Base-by-base conservation (phyloP, 2,113 vertebrate species). In the Onychostruthus taczanowskii region DNA sequence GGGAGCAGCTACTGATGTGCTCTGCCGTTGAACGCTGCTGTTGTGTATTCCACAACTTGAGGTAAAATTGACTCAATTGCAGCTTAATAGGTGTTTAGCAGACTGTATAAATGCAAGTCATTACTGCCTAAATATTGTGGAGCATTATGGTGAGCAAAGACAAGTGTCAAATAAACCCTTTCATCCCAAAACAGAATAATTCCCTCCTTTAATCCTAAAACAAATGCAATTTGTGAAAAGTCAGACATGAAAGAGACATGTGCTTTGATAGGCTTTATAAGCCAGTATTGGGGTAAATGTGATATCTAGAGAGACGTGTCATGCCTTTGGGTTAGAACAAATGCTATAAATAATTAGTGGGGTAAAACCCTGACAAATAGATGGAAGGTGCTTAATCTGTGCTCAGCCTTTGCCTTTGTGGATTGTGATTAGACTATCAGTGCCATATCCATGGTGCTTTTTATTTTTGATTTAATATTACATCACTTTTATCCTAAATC, bases 111-210 rank as follows among this genome's bases (percentile, higher is more conserved):
- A 89, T 91, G 67, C 55, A 72, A 87, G 56, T 92, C 66, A 91
- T 91, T 92, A 53, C 80, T 84, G 77, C 55, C 50, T 88, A 37
- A 87, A 89, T 68, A 55, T 59, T 89, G 53, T 58, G 33, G 46
- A 89, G 67, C 10, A 5, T 53, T 67, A 83, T 74, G 63, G 63
- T 55, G 44, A 91, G 56, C 6, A 6, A 95, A 95, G 90, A 81
- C 62, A 86, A 90, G 63, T 86, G 88, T 93, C 93, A 95, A 91
- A 94, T 82, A 77, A 89, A 84, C 53, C 20, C 79, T 87, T 96
- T 96, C 82, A 87, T 90, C 33, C 53, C 84, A 83, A 77, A 86
- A 93, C 7, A 13, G 69, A 95, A 62, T 94, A 94, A 95, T 95
- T 91, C 62, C 27, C 64, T 80, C 28, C 39, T 90, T 96, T 96